A percentile compares a stretch with the other conserved stretches of the same genome.
phyloP scores from a whole-genome alignment of 2,797 vertebrate genomes.

The Onychomys leucogaster region DNA sequence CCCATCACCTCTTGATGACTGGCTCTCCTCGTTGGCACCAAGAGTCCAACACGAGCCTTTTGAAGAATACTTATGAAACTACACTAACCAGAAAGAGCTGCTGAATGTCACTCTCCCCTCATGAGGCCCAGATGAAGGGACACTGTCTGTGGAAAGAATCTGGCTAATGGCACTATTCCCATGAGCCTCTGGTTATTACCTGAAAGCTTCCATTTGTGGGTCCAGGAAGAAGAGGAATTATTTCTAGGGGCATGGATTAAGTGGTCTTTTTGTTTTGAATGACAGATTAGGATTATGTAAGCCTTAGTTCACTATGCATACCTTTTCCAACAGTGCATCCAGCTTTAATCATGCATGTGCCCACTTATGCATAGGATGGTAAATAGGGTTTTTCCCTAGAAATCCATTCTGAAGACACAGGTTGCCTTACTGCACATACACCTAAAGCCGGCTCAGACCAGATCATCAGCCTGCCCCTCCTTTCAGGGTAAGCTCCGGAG shows the following conservation, averaged over 20 bases:
- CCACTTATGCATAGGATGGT: not conserved
- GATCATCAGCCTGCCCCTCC: not conserved
- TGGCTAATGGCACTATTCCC: not conserved
- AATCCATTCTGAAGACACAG: not conserved
- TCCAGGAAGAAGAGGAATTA: not conserved
- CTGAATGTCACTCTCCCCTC: not conserved
- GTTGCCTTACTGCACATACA: not conserved
- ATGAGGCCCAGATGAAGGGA: not conserved
- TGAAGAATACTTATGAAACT: not conserved
- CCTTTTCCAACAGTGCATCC: not conserved
- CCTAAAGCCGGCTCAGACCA: not conserved
- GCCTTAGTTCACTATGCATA: not conserved
- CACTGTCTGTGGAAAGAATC: not conserved
- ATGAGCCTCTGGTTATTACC: not conserved
- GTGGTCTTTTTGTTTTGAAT: not conserved
- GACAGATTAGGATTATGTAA: not conserved
- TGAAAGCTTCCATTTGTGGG: not conserved
- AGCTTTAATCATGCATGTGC: not conserved
- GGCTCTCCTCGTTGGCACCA: not conserved
- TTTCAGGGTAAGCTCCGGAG: not conserved
- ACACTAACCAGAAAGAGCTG: fast-evolving
- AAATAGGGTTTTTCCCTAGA: not conserved
- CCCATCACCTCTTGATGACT: not conserved
- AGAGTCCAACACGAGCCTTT: not conserved
- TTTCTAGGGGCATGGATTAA: not conserved